Evolutionary conservation across 2,113 vertebrate genomes (phyloP), one percentile per base, ranked within the genome.

Genomic region (Xenopus borealis): DNA sequence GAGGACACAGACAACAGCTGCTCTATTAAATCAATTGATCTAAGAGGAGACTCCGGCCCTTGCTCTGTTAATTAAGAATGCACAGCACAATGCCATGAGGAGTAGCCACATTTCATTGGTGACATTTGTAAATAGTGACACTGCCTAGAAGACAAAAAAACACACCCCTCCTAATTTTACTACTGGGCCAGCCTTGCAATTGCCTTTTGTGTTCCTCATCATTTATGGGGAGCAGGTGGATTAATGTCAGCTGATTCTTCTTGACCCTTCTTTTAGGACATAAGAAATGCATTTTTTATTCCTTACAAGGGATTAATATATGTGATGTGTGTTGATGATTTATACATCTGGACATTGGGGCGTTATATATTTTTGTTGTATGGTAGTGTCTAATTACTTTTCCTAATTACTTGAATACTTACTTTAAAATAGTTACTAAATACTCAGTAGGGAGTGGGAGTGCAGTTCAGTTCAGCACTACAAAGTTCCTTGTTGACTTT

Each of bases 151-250:
- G 33, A 55, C 75, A 87, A 86, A 82, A 85, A 86, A 82, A 67
- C 82, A 87, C 84, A 84, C 85, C 88, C 84, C 83, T 73, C 71
- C 71, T 80, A 78, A 86, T 86, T 86, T 82, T 81, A 85, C 83
- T 81, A 85, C 71, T 80, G 86, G 79, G 76, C 75, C 81, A 80
- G 68, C 0, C 0, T 79, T 30, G 46, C 62, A 58, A 44, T 86
- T 77, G 62, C 53, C 79, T 78, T 85, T 86, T 86, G 68, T 81
- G 81, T 62, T 55, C 72, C 80, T 19, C 79, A 78, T 82, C 17
- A 3, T 77, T 69, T 78, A 79, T 78, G 63, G 59, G 65, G 17
- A 83, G 81, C 85, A 86, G 83, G 82, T 86, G 84, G 85, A 55
- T 83, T 79, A 82, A 81, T 85, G 79, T 74, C 80, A 81, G 59